These are phyloP conservation scores for Menidia beryllina DNA, from an alignment of 2,113 vertebrate species.

Conservation along the genomic window DNA sequence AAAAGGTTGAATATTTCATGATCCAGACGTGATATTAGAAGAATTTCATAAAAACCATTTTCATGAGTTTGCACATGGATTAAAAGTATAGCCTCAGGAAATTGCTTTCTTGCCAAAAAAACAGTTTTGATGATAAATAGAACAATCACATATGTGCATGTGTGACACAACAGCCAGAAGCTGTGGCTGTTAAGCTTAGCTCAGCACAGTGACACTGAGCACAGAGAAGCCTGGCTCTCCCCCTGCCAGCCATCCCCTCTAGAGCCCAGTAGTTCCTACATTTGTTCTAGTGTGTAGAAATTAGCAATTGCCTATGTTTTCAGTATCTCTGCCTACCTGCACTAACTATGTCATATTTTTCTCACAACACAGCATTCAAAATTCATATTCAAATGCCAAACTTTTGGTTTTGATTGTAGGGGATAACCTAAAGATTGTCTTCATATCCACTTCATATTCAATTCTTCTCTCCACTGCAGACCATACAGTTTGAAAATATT, in stretches of 20 bases:
- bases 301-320: neutral
- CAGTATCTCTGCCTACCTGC: no score
- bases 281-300: neutral
- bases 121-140: constrained; percentile 13
- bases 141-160: neutral
- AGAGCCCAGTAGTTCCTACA: neutral
- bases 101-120: constrained; percentile 16
- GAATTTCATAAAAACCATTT: constrained; percentile 25
- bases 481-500: no score
- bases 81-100: constrained; percentile 26
- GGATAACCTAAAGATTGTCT: no score
- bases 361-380: no score
- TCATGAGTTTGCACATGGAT: constrained; percentile 13
- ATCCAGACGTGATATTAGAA: constrained; percentile 21
- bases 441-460: no score
- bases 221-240: neutral
- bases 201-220: neutral
- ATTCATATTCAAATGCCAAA: no score
- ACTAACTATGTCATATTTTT: no score
- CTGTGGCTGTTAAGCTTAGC: constrained; percentile 3
- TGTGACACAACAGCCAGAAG: constrained; percentile 8
- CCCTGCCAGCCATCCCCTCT: neutral
- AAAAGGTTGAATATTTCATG: neutral
- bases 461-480: no score
- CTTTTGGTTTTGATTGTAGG: no score